Base-by-base conservation (phyloP, 2,113 vertebrate genomes). In the Pelobates fuscus region DNA sequence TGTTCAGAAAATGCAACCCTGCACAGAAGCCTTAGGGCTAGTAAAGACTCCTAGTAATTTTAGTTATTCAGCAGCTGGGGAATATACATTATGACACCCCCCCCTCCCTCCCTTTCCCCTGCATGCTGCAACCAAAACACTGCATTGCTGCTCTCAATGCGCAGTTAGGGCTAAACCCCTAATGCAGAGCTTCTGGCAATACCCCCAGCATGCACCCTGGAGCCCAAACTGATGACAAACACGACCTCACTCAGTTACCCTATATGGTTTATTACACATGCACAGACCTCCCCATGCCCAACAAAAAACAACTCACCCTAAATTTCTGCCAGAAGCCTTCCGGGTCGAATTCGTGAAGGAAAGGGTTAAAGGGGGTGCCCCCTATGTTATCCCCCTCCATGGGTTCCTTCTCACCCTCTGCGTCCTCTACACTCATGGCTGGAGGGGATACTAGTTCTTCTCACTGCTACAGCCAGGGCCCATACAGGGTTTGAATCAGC, bases 241-340 rank as follows among this genome's bases (percentile, higher is more conserved):
- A 58, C 37, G 14, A 32, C 44, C 29, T 27, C 61, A 41, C 30
- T 32, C 25, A 6, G 2, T 30, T 24, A 24, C 32, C 32, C 32
- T 37, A 37, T 37, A 37, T 37, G 32, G 32, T 10, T 17, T 23
- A 15, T n/a, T n/a, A n/a, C n/a, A n/a, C n/a, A n/a, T n/a, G n/a
- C n/a, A n/a, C n/a, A n/a, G n/a, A n/a, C n/a, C n/a, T n/a, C n/a
- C n/a, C 24, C 41, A 6, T 2, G 32, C 17, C 52, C 14, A n/a
- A n/a, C n/a, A n/a, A n/a, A n/a, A n/a, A n/a, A n/a, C n/a, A 17
- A 4, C 67, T 88, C 79, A 95, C 94, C 94, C 85, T 83, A 17
- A 90, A 84, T 77, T 77, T 89, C 81, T 87, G 93, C 62, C 64
- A 77, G 0, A 85, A 71, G 0, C 75, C 78, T 54, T 81, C 89